Evolutionary conservation across 2,113 vertebrate species (phyloP), one percentile per base, ranked within the genome.

Genomic region (Hippocampus abdominalis): DNA sequence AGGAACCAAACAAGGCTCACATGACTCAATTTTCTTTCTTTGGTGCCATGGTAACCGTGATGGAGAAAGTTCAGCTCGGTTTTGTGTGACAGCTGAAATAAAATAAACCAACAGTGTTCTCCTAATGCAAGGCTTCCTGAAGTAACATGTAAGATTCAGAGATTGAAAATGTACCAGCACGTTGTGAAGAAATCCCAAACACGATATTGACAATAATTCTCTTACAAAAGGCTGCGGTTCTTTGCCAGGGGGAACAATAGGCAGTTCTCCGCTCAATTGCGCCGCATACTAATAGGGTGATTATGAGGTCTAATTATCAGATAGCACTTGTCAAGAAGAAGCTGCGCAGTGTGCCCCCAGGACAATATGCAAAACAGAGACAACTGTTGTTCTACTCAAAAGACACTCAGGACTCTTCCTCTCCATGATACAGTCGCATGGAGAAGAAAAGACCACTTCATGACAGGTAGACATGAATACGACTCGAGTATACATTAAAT

Each of bases 261-360:
- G 68, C 76, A 71, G 61, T 32, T 76, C 77, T 79, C 73, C 66
- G 76, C 85, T 87, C 85, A 80, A 80, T 83, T 80, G 84, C 81
- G 81, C 87, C 88, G 88, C 78, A 91, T 90, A 88, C 84, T 87
- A 88, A 91, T 81, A 44, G 78, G 74, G 51, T 85, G 84, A 89
- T 91, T 89, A 87, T 76, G 85, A 84, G 79, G 65, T 75, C 85
- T 87, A 88, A 91, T 90, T 90, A 87, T 88, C 84, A 88, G 85
- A 90, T 85, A 84, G 76, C 78, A 82, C 85, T 87, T 87, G 87
- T 90, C 80, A 83, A 78, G 77, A 80, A 71, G 73, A 81, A 81
- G 68, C 70, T 56, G 15, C 54, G 81, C 73, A 63, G 69, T 86
- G 78, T 80, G 86, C 85, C 84, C 84, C 0, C 69, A 81, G 84